Percentiles rank a stretch among this genome's conserved stretches.
These are phyloP conservation scores for Mormyrus iriodes DNA, from an alignment of 2,113 vertebrate genomes.

Conservation along the genomic window DNA sequence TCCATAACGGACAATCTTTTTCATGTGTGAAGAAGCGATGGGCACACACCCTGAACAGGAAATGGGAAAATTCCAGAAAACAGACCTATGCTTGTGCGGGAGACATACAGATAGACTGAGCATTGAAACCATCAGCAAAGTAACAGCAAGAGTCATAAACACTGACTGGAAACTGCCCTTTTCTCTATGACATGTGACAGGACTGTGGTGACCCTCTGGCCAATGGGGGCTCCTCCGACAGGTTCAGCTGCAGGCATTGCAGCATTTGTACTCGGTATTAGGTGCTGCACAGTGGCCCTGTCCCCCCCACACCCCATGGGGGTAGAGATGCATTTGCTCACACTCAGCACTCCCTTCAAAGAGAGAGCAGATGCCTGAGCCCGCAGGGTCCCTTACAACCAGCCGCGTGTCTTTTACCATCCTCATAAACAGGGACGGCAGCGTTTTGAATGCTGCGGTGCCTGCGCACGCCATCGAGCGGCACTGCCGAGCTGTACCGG, in stretches of 20 bases:
- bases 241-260: too few relatives aligned
- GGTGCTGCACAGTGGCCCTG: neutral
- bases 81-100: constrained; percentile 24
- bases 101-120: constrained; percentile 17
- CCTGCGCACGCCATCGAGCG: constrained; percentile 51
- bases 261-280: too few relatives aligned
- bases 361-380: neutral
- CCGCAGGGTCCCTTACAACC: neutral
- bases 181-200: neutral
- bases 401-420: neutral
- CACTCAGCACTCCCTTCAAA: too few relatives aligned
- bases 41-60: constrained; percentile 66
- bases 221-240: too few relatives aligned
- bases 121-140: neutral
- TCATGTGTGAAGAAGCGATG: constrained; percentile 58
- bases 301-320: too few relatives aligned
- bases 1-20: constrained; percentile 38
- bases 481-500: neutral
- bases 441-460: constrained; percentile 51
- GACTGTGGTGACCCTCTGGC: neutral
- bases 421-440: constrained; percentile 39
- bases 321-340: neutral
- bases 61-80: constrained; percentile 61
- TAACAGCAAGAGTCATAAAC: neutral
- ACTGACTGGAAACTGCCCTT: neutral